Evolutionary conservation across 2,113 vertebrate species (phyloP).

Genomic region (Apteryx owenii): DNA sequence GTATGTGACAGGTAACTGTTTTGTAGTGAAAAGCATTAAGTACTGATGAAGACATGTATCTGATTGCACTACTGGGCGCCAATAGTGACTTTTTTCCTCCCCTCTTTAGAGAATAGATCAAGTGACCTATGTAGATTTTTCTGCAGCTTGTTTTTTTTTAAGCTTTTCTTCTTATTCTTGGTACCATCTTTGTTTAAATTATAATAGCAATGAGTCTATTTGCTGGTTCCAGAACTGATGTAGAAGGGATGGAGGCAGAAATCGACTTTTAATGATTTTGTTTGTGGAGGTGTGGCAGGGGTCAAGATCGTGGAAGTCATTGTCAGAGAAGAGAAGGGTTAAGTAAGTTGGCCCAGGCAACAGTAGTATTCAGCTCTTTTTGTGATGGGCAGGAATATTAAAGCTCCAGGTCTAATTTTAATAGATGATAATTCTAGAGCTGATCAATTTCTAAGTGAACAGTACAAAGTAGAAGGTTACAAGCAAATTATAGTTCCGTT

Average conservation of each 20-base stretch:
- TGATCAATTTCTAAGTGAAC: slow-evolving; percentile 38
- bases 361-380: background rate
- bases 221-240: background rate
- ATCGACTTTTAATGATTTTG: background rate
- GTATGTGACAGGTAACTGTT: background rate
- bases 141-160: background rate
- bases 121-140: background rate
- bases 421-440: slow-evolving; percentile 11
- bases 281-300: background rate
- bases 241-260: background rate
- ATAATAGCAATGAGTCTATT: background rate
- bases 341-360: background rate
- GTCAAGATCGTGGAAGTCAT: background rate
- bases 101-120: background rate
- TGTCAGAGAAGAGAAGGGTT: background rate
- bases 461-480: background rate
- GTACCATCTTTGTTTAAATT: background rate
- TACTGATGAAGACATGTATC: background rate
- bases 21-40: background rate
- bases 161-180: background rate
- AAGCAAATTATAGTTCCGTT: slow-evolving; percentile 15
- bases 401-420: background rate
- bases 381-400: background rate
- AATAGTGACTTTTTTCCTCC: background rate
- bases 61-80: background rate